A percentile compares a stretch with the other conserved stretches of the same genome.
Evolutionary conservation across 1,140 invertebrate genomes (phyloP).

Genomic region (Musca vetustissima): DNA sequence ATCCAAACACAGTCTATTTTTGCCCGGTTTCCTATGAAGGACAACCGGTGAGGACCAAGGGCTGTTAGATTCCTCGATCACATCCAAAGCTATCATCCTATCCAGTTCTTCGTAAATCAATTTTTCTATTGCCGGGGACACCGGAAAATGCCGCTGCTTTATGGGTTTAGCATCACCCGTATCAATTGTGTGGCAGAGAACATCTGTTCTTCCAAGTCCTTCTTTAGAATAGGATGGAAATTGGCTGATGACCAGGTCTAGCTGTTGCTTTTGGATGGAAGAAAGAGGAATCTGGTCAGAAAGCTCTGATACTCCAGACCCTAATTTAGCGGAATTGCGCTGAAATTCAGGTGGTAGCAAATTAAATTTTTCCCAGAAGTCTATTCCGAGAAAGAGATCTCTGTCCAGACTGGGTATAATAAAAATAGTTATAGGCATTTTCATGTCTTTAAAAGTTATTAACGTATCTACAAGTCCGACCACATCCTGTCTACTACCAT

Average conservation of each 20-base stretch:
- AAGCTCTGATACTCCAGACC: no score
- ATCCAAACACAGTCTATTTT: no score
- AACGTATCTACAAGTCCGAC: background rate
- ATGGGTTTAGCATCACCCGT: background rate
- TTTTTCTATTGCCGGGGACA: slow-evolving; percentile 5
- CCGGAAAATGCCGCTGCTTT: slow-evolving; percentile 1
- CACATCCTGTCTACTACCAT: background rate
- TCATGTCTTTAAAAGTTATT: background rate
- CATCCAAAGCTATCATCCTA: no score
- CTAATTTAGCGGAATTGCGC: background rate
- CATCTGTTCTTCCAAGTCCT: background rate
- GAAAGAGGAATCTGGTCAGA: background rate
- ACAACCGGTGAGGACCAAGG: no score
- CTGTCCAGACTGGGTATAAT: background rate
- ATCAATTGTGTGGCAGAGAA: background rate
- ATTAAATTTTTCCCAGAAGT: slow-evolving; percentile 18
- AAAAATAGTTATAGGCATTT: background rate
- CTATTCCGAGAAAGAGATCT: background rate
- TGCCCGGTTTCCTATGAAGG: no score
- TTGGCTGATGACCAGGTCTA: background rate
- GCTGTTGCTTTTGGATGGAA: background rate
- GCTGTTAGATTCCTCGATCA: no score
- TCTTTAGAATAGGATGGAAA: background rate
- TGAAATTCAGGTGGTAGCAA: no score
- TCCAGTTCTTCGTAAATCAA: no score